A percentile compares a stretch with the other conserved stretches of the same genome.
phyloP scores from a whole-genome alignment of 2,113 vertebrate species.

The Origma solitaria region DNA sequence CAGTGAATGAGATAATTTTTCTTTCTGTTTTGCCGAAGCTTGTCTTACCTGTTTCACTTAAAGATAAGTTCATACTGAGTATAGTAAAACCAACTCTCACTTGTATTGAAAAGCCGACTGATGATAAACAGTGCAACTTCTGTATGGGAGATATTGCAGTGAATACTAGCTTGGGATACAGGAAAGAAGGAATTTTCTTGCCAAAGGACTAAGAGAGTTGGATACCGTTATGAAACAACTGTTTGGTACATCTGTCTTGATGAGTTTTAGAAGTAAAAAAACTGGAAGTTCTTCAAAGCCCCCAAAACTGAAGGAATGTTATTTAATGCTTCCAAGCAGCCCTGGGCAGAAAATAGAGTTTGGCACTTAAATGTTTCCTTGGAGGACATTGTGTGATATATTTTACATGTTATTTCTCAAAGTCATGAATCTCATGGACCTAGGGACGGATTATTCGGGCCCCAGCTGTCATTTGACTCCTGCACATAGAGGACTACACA shows the following conservation, averaged over 20 bases:
- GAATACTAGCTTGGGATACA: constrained; percentile 44
- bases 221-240: constrained; percentile 29
- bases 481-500: not conserved
- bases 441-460: not conserved
- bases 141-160: constrained; percentile 7
- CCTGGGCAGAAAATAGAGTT: not conserved
- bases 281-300: not conserved
- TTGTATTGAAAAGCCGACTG: not conserved
- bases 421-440: not conserved
- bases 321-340: not conserved
- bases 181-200: constrained; percentile 48
- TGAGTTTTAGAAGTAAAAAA: not conserved
- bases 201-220: constrained; percentile 49
- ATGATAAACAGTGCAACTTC: constrained; percentile 19
- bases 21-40: not conserved
- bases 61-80: constrained; percentile 15
- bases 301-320: not conserved
- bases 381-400: not conserved
- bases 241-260: constrained; percentile 45
- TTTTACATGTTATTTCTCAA: not conserved
- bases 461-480: not conserved
- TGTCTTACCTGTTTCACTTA: not conserved
- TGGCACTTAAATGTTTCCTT: not conserved
- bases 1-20: not conserved
- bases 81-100: not conserved